A percentile compares a stretch with the other conserved stretches of the same genome.
These are phyloP conservation scores for Aegotheles bennettii DNA, from an alignment of 2,113 vertebrate species.

Conservation along the genomic window DNA sequence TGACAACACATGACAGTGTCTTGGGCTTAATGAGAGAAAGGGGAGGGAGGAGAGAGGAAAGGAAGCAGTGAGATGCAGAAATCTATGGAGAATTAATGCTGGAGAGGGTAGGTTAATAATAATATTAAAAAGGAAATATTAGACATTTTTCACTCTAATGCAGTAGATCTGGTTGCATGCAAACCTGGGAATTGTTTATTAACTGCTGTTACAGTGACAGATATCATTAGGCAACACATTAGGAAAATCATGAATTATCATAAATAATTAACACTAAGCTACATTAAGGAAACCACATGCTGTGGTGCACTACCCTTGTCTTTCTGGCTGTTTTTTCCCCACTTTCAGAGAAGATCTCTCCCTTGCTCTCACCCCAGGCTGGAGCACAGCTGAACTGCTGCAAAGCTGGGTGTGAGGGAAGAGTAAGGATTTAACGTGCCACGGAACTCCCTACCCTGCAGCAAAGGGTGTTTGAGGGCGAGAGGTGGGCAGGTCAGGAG, in stretches of 20 bases:
- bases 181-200: neutral
- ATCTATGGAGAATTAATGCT: neutral
- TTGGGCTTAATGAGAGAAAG: neutral
- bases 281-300: neutral
- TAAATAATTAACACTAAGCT: slow-evolving; percentile 44
- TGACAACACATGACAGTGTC: neutral
- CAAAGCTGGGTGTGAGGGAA: neutral
- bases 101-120: neutral
- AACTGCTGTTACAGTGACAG: neutral
- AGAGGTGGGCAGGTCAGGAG: neutral
- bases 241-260: neutral
- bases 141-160: neutral
- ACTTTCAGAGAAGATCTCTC: neutral
- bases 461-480: neutral
- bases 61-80: neutral
- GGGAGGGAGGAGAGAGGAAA: neutral
- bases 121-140: neutral
- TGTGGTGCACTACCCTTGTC: neutral
- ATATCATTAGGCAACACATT: neutral
- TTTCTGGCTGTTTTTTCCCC: neutral
- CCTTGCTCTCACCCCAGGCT: neutral
- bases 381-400: neutral
- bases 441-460: neutral
- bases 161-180: neutral
- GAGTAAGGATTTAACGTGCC: neutral